A percentile compares a stretch with the other conserved stretches of the same genome.
These are phyloP conservation scores for Zoroaster sp. DNA, from an alignment of 53 echinoderm and acorn worm species.

Conservation along the genomic window DNA sequence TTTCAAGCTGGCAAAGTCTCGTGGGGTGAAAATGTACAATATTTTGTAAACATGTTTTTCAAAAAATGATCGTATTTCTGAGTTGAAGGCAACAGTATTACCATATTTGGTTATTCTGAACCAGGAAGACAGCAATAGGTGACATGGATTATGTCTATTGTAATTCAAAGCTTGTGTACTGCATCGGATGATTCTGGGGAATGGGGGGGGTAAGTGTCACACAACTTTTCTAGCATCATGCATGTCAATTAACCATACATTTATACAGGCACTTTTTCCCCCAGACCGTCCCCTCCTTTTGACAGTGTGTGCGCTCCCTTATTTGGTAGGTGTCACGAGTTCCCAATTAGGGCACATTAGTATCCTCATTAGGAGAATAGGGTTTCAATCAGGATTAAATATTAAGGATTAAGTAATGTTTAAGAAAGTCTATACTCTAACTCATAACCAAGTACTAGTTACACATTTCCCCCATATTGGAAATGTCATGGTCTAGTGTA, in stretches of 20 bases:
- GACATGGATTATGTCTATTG: neutral
- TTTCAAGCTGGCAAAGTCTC: neutral
- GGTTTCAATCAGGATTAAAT: no score
- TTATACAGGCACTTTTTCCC: neutral
- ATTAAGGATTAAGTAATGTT: no score
- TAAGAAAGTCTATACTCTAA: no score
- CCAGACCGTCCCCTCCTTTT: neutral
- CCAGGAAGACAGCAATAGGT: neutral
- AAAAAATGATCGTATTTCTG: neutral
- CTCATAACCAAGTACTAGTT: no score
- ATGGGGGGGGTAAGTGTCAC: no score
- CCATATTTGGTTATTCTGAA: neutral
- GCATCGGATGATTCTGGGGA: neutral
- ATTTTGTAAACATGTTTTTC: constrained; percentile 55
- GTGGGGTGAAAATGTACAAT: constrained; percentile 23
- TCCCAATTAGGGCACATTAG: no score
- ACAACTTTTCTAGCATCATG: neutral
- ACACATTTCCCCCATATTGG: no score
- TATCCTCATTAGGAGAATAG: no score
- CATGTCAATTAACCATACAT: neutral
- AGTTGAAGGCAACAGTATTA: neutral
- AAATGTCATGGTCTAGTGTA: no score
- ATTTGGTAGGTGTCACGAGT: no score
- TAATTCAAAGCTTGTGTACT: neutral
- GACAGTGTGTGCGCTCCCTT: no score